These are phyloP conservation scores for Porites divaricata DNA, from an alignment of 92 coral and sea anemone genomes.

Conservation along the genomic window DNA sequence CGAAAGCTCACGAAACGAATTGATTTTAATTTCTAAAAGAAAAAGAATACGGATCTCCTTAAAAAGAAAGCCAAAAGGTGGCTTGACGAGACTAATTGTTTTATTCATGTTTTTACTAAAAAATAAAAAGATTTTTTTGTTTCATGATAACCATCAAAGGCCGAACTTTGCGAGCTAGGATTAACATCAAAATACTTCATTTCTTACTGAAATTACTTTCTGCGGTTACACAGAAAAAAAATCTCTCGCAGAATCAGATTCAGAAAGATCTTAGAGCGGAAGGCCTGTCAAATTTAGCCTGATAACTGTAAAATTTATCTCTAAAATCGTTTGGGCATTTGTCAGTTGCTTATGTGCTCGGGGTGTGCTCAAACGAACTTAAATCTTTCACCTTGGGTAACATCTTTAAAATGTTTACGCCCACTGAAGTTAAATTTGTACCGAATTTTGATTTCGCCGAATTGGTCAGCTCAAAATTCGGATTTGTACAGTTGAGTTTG, in stretches of 20 bases:
- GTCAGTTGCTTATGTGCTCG: not conserved
- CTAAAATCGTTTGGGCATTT: not conserved
- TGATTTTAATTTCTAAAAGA: too few species aligned
- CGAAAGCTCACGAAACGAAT: not conserved
- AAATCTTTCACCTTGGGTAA: not conserved
- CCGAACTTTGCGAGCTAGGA: not conserved
- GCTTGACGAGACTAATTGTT: not conserved
- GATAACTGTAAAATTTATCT: not conserved
- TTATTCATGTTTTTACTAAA: constrained; percentile 6
- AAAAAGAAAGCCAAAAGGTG: not conserved
- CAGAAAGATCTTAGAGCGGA: too few species aligned
- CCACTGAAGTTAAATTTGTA: not conserved
- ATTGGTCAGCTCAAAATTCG: too few species aligned
- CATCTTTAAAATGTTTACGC: constrained; percentile 15
- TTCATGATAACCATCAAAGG: not conserved
- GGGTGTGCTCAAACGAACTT: not conserved
- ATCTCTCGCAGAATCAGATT: not conserved
- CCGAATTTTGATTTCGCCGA: too few species aligned
- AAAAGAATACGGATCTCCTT: not conserved
- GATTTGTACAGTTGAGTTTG: not conserved
- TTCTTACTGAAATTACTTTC: not conserved
- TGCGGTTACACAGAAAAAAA: not conserved
- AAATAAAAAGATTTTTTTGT: not conserved
- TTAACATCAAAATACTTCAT: not conserved
- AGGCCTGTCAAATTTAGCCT: not conserved